These are phyloP conservation scores for Nemotelus nigrinus DNA, from an alignment of 2,888 invertebrate species.

Conservation along the genomic window DNA sequence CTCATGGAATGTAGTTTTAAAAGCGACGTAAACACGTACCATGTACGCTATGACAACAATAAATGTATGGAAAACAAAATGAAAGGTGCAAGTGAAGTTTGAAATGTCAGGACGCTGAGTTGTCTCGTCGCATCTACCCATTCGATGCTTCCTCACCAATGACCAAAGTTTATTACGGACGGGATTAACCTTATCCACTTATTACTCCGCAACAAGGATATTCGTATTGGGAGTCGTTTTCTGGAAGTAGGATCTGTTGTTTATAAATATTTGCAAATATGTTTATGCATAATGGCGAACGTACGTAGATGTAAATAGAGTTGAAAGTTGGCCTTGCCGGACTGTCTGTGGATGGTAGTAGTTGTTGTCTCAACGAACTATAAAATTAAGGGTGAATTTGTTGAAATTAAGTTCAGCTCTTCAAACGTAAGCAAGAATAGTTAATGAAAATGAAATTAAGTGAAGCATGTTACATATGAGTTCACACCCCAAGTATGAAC, in stretches of 20 bases:
- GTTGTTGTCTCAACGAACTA: neutral
- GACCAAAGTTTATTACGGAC: conserved; percentile 30
- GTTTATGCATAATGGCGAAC: conserved; percentile 13
- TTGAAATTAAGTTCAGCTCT: no score
- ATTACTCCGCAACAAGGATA: conserved; percentile 42
- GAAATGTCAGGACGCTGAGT: conserved; percentile 1
- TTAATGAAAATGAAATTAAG: no score
- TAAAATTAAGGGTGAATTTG: neutral
- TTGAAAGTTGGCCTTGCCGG: neutral
- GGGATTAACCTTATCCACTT: conserved; percentile 37
- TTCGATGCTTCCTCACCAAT: conserved; percentile 16
- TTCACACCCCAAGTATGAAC: no score
- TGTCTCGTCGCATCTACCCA: neutral
- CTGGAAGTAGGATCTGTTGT: conserved; percentile 45
- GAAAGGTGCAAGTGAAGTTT: conserved; percentile 26
- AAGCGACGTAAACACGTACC: conserved; percentile 49
- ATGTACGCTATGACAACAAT: conserved; percentile 23
- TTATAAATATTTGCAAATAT: conserved; percentile 47
- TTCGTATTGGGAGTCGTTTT: conserved; percentile 49
- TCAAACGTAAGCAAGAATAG: no score
- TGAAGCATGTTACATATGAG: no score
- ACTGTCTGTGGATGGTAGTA: neutral
- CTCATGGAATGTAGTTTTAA: conserved; percentile 48
- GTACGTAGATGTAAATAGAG: neutral
- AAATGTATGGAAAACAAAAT: conserved; percentile 25